Conservation (phyloP, 1,140 invertebrate genomes). For the Melipona quadrifasciata region DNA sequence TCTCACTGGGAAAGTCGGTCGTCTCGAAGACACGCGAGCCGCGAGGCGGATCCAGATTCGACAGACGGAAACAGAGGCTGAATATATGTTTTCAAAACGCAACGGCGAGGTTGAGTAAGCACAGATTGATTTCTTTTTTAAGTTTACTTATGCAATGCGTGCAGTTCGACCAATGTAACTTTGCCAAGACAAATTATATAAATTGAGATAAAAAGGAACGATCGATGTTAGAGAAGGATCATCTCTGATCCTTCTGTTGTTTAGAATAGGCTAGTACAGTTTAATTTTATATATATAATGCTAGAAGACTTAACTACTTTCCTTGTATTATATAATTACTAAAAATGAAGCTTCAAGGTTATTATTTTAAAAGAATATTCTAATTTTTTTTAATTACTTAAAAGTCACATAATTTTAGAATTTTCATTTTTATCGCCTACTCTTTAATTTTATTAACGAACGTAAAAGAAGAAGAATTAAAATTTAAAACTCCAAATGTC, state of each 20-base stretch:
- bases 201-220: neutral
- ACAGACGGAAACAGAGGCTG: conserved; percentile 38
- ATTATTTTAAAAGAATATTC: neutral
- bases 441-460: no score
- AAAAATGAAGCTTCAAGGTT: neutral
- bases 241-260: neutral
- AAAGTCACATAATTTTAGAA: no score
- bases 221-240: neutral
- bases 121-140: neutral
- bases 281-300: neutral
- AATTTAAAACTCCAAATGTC: no score
- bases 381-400: neutral
- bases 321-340: neutral
- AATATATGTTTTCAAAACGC: conserved; percentile 4
- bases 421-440: no score
- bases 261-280: neutral
- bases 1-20: conserved; percentile 26
- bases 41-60: conserved; percentile 14
- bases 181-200: neutral
- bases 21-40: conserved; percentile 65
- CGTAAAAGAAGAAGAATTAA: neutral
- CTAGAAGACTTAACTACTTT: neutral
- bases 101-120: neutral
- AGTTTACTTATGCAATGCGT: neutral
- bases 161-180: neutral